Base-by-base conservation (phyloP, 2,797 vertebrate genomes). In the Clarias platycephalus region DNA sequence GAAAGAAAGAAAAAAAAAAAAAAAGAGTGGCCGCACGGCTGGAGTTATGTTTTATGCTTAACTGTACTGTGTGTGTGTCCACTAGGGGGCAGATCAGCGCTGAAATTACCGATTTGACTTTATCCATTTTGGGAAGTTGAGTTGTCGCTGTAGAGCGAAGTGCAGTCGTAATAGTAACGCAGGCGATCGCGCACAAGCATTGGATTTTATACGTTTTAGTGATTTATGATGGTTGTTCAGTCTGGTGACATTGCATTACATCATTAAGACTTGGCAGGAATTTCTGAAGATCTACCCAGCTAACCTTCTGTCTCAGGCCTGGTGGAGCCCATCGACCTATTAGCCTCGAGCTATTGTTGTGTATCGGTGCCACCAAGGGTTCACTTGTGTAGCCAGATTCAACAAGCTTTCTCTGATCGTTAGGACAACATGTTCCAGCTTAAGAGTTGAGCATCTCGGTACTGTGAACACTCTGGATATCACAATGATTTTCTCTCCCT, bases 291-390 rank as follows among this genome's bases (percentile, higher is more conserved):
- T 8, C 24, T 72, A 26, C 24, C 49, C 40, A 12, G 10, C 8
- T 10, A n/a, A 53, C 15, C 6, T 3, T 53, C 53, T 0, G 18
- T 31, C 53, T 31, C 49, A 12, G 18, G 53, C 53, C 57, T 58
- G 74, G 53, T 12, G 15, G 24, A 44, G 40, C 60, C 16, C 15
- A 26, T 49, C 60, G 18, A 64, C 22, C 40, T 44, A 26, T 37
- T 24, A 60, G 28, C 75, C 31, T 37, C 7, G 1, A 60, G 55
- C 74, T 40, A 60, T 26, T n/a, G 58, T 37, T 63, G 58, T 78
- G 57, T n/a, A 78, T 62, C 57, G 55, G 12, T 60, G 77, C 77
- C 37, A 63, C 77, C 60, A 80, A 63, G 60, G 28, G 60, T 22
- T 79, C 34, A 64, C 16, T 64, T 6, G n/a, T 80, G n/a, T 22